Percentiles rank a stretch among this genome's conserved stretches.
phyloP scores from a whole-genome alignment of 2,113 vertebrate species.

The Solea senegalensis region DNA sequence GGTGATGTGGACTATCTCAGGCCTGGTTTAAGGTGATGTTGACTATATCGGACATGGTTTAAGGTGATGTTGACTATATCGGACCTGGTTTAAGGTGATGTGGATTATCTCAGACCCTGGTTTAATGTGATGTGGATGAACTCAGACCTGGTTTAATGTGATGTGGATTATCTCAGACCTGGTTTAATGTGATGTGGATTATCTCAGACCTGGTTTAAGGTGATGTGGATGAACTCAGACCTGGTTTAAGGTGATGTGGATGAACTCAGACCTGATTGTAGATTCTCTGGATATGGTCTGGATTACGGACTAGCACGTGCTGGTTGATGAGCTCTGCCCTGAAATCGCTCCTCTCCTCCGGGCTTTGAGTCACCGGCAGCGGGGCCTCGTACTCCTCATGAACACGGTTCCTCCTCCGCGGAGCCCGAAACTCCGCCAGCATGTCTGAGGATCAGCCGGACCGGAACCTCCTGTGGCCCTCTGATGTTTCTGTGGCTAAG shows the following conservation, averaged over 20 bases:
- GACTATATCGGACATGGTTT: background rate
- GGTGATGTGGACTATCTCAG: background rate
- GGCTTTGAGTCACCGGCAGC: slow-evolving; percentile 71
- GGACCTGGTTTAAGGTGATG: background rate
- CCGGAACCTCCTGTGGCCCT: too few relatives aligned
- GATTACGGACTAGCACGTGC: slow-evolving; percentile 83
- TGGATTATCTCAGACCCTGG: background rate
- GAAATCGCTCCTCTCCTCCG: slow-evolving; percentile 55
- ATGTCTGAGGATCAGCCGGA: slow-evolving; percentile 11
- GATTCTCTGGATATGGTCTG: slow-evolving; percentile 84
- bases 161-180: background rate
- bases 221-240: slow-evolving; percentile 61
- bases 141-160: background rate
- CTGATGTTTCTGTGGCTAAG: background rate
- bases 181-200: background rate
- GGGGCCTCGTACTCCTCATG: slow-evolving; percentile 84
- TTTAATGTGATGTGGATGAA: background rate
- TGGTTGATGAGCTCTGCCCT: slow-evolving; percentile 86
- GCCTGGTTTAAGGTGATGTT: background rate
- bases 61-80: too few relatives aligned
- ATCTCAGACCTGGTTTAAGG: background rate
- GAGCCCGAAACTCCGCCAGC: slow-evolving; percentile 86
- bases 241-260: slow-evolving; percentile 53
- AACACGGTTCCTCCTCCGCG: slow-evolving; percentile 84
- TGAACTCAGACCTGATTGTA: slow-evolving; percentile 83